Base-by-base conservation (phyloP, 2,113 vertebrate genomes). In the Micromys minutus region DNA sequence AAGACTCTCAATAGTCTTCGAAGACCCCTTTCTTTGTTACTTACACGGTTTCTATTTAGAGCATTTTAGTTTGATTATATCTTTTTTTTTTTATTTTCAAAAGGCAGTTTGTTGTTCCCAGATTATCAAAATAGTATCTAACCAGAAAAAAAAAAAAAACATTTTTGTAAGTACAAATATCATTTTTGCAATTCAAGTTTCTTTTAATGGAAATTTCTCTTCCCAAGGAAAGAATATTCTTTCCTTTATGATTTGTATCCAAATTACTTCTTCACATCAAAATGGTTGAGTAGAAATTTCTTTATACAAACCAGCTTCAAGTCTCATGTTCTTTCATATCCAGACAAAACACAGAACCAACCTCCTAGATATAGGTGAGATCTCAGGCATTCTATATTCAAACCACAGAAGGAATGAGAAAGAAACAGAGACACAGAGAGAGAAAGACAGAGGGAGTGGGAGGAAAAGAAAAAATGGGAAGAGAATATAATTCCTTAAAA, bases 121-220 rank as follows among this genome's bases (percentile, higher is more conserved):
- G 85, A 93, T 77, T 52, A 90, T 74, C 61, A 91, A 94, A 89
- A 92, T 9, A 63, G 4, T 11, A 74, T 45, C 67, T 57, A 50
- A 36, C 42, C 65, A 88, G 67, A 39, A 92, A 86, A 95, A 77
- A 5, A 77, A 5, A 61, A 21, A 69, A 26, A 69, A 55, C 12
- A 69, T 47, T 93, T 93, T 91, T 81, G 3, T 74, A 86, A 36
- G 72, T 69, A 67, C 34, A 95, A 89, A 59, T 65, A 47, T 57
- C 57, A 24, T 36, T 57, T 59, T 83, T 74, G 36, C 11, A 85
- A 92, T 24, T 93, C 65, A 90, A 93, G 50, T 69, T 75, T 80
- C 21, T 47, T 93, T 52, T 83, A 52, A 76, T n/a, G 55, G 91
- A 95, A 96, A 22, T 24, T 76, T 61, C 89, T 96, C 69, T 79